Base-by-base conservation (phyloP, 1,140 invertebrate genomes). In the Liolophura sinensis region DNA sequence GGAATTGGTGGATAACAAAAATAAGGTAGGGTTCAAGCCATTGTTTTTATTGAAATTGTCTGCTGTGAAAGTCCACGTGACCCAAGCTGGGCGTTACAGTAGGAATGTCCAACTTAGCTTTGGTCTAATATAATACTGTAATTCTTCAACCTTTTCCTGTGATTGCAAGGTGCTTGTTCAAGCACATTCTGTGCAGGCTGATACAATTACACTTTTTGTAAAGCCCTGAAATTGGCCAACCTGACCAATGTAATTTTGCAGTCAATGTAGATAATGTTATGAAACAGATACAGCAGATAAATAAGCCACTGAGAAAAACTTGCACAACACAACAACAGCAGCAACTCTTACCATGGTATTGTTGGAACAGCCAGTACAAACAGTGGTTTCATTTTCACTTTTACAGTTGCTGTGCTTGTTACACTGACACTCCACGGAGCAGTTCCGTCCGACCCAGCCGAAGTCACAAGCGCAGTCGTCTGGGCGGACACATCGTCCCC, bases 331-430 rank as follows among this genome's bases (percentile, higher is more conserved):
- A 57, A 12, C 16, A 40, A 20, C 12, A 24, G n/a, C 7, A 60
- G 18, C 4, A 48, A 16, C 18, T 77, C 76, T 76, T 79, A 90
- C 89, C 90, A 92, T 92, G 0, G 96, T 98, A 79, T 97, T 95
- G 78, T 98, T 97, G 67, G 92, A 89, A 81, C 96, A 98, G 78
- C 92, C 84, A 14, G 92, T 80, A 82, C 96, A 98, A 48, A 87
- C 86, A 76, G 93, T 90, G 55, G 95, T 87, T 72, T 91, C 89
- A 77, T 94, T 91, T 6, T 92, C 92, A 16, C 93, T 93, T 70
- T 89, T 90, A 83, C 96, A 98, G 76, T 96, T 89, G 62, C 94
- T 92, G 85, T 98, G 95, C 0, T 94, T 94, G 82, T 98, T 96
- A 81, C 96, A 98, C 77, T 94, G 89, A 80, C 96, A 98, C 79